These are phyloP conservation scores for Tetanocera ferruginea DNA, from an alignment of 2,888 invertebrate species.

Conservation along the genomic window DNA sequence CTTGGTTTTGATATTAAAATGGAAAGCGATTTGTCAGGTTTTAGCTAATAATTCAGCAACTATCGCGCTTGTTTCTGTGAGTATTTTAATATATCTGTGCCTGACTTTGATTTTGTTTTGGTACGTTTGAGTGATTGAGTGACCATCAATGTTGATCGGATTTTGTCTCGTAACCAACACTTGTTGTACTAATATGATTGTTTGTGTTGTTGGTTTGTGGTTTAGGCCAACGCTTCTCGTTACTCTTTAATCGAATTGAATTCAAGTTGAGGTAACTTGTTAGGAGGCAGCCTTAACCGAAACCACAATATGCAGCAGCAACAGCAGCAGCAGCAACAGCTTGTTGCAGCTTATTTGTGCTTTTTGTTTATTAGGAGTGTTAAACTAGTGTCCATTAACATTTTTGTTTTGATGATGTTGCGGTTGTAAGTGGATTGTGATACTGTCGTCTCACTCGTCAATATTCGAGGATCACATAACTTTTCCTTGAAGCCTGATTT, in stretches of 20 bases:
- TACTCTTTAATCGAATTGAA: background rate
- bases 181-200: slow-evolving; percentile 5
- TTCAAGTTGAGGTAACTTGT: background rate
- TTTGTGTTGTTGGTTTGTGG: background rate
- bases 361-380: background rate
- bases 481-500: too few relatives aligned
- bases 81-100: slow-evolving; percentile 18
- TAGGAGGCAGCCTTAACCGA: background rate
- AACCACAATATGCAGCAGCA: background rate
- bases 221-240: background rate
- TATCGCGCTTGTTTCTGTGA: slow-evolving; percentile 25
- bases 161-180: background rate
- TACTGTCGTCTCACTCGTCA: too few relatives aligned
- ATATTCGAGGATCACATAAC: too few relatives aligned
- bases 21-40: slow-evolving; percentile 68
- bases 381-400: slow-evolving; percentile 8
- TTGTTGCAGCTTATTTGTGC: background rate
- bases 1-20: slow-evolving; percentile 56
- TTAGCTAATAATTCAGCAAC: slow-evolving; percentile 61
- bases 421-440: background rate
- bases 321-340: background rate
- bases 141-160: slow-evolving; percentile 34
- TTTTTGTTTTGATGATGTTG: slow-evolving; percentile 3
- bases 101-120: slow-evolving; percentile 5
- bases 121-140: slow-evolving; percentile 31